Percentiles rank a stretch among this genome's conserved stretches.
Evolutionary conservation across 2,797 vertebrate species (phyloP).

Genomic region (Trachops cirrhosus): DNA sequence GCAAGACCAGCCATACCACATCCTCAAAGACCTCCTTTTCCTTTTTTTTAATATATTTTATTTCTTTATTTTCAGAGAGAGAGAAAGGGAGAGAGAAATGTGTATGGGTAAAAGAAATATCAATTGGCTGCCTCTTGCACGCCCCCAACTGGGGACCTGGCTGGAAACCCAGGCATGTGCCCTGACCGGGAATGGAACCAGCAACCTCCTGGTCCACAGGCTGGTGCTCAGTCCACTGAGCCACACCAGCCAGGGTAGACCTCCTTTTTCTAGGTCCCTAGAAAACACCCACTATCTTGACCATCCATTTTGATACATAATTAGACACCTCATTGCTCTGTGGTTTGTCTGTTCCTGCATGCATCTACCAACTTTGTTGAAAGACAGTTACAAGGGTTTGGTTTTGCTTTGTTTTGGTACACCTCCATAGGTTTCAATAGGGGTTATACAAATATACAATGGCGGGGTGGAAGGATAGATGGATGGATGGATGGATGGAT

Average conservation of each 20-base stretch:
- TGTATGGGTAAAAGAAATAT: no score
- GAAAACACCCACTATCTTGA: background rate
- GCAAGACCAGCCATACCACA: background rate
- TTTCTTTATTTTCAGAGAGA: no score
- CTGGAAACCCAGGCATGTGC: no score
- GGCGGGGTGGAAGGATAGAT: background rate
- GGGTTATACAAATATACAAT: background rate
- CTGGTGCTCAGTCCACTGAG: no score
- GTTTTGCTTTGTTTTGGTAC: background rate
- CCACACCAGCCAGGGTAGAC: background rate
- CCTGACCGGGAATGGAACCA: no score
- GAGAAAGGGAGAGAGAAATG: no score
- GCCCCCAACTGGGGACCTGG: no score
- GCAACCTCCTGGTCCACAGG: no score
- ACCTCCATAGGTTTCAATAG: background rate
- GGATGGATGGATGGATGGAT: background rate
- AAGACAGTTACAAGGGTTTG: background rate
- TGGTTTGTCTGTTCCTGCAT: background rate
- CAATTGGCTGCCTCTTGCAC: no score
- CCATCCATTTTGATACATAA: background rate
- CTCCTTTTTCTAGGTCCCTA: background rate
- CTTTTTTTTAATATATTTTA: no score
- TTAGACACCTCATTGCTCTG: background rate
- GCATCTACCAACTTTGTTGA: background rate
- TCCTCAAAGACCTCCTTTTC: background rate